Percentiles rank a stretch among this genome's conserved stretches.
phyloP scores from a whole-genome alignment of 64 coral and sea anemone genomes.

The Hydrozoanthus tunicans region DNA sequence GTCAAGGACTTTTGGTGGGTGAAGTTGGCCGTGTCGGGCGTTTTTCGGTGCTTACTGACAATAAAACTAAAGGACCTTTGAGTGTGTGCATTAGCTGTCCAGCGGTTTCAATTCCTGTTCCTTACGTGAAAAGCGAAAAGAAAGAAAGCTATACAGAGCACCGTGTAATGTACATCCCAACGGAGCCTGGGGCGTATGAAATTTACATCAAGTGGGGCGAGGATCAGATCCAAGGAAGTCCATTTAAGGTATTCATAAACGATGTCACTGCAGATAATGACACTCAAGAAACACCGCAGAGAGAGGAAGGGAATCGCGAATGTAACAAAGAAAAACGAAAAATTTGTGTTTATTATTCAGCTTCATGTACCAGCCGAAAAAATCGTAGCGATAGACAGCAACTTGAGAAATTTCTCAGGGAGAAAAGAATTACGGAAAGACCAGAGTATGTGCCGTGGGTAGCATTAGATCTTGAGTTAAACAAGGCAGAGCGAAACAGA shows the following conservation, averaged over 20 bases:
- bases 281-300: neutral
- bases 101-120: conserved; percentile 97
- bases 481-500: conserved; percentile 67
- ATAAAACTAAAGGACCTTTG: conserved; percentile 87
- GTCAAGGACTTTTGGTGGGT: conserved; percentile 77
- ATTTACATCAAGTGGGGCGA: conserved; percentile 96
- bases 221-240: conserved; percentile 73
- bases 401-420: conserved; percentile 73
- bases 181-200: conserved; percentile 89
- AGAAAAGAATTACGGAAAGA: conserved; percentile 68
- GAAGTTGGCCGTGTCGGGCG: conserved; percentile 81
- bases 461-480: conserved; percentile 80
- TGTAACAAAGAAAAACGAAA: conserved; percentile 55
- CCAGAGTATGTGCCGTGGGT: conserved; percentile 75
- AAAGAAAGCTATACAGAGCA: conserved; percentile 76
- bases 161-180: conserved; percentile 89
- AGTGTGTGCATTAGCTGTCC: conserved; percentile 99
- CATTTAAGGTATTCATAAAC: conserved; percentile 88
- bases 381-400: conserved; percentile 65
- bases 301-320: neutral
- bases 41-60: conserved; percentile 91
- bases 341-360: conserved; percentile 88
- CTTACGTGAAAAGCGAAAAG: conserved; percentile 89
- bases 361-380: conserved; percentile 71
- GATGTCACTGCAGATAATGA: conserved; percentile 61